phyloP scores from a whole-genome alignment of 1,140 invertebrate species.

The Heliconius himera region DNA sequence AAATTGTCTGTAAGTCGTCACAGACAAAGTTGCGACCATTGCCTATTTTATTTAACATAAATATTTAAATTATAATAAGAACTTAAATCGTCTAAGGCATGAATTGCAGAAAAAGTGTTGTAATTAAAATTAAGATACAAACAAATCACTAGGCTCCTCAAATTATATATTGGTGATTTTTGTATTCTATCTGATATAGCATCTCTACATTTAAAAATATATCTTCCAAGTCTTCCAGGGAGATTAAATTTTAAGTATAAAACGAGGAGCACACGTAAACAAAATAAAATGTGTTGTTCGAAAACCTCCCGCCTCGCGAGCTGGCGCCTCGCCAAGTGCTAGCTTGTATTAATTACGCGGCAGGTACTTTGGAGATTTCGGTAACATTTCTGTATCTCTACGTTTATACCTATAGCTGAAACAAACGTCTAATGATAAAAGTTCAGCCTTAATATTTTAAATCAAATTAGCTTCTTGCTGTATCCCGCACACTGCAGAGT shows the following conservation, averaged over 20 bases:
- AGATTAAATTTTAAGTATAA: constrained; percentile 12
- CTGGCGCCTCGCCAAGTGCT: constrained; percentile 25
- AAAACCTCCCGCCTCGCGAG: constrained; percentile 11
- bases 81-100: too few relatives aligned
- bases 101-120: too few relatives aligned
- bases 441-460: too few relatives aligned
- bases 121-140: too few relatives aligned
- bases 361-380: constrained; percentile 14
- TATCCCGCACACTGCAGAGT: too few relatives aligned
- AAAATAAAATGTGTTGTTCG: constrained; percentile 24
- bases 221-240: neutral
- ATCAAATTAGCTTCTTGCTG: too few relatives aligned
- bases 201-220: neutral
- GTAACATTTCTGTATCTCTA: neutral
- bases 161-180: too few relatives aligned
- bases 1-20: too few relatives aligned
- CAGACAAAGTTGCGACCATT: too few relatives aligned
- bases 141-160: too few relatives aligned
- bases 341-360: constrained; percentile 27
- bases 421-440: neutral
- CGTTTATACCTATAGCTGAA: neutral
- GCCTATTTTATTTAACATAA: too few relatives aligned
- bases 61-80: too few relatives aligned
- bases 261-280: constrained; percentile 15
- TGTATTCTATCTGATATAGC: neutral